Conservation (phyloP, 2,888 invertebrate species). For the Brassicogethes aeneus region DNA sequence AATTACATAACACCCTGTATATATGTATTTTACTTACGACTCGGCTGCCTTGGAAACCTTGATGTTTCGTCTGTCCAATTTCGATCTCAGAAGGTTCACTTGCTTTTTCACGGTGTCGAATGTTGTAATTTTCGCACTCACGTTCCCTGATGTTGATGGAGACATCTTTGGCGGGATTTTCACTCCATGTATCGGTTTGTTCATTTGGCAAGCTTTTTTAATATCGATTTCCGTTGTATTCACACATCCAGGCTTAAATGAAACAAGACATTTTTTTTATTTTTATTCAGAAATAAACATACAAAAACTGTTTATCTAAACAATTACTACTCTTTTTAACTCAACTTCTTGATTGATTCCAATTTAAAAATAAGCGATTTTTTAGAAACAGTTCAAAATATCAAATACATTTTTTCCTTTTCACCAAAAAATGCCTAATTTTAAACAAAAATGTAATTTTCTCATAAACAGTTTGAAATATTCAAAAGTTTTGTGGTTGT, state of each 20-base stretch:
- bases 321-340: too few relatives aligned
- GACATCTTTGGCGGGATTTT: constrained; percentile 49
- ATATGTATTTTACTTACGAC: constrained; percentile 70
- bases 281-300: too few relatives aligned
- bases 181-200: constrained; percentile 40
- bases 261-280: neutral
- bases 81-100: constrained; percentile 63
- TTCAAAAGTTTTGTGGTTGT: too few relatives aligned
- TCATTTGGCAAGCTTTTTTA: constrained; percentile 78
- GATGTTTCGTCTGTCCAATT: constrained; percentile 79
- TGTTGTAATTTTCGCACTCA: constrained; percentile 24
- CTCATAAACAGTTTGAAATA: too few relatives aligned
- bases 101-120: constrained; percentile 51
- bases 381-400: too few relatives aligned
- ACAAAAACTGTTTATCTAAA: too few relatives aligned
- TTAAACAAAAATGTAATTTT: too few relatives aligned
- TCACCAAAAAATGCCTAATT: too few relatives aligned
- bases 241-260: constrained; percentile 86
- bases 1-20: too few relatives aligned
- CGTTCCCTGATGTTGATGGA: constrained; percentile 41
- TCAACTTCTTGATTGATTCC: too few relatives aligned
- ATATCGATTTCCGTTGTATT: constrained; percentile 99
- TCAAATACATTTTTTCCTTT: too few relatives aligned
- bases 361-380: too few relatives aligned
- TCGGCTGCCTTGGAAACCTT: constrained; percentile 91